These are phyloP conservation scores for Astreopora myriophthalma DNA, from an alignment of 64 coral and sea anemone genomes.

Conservation along the genomic window DNA sequence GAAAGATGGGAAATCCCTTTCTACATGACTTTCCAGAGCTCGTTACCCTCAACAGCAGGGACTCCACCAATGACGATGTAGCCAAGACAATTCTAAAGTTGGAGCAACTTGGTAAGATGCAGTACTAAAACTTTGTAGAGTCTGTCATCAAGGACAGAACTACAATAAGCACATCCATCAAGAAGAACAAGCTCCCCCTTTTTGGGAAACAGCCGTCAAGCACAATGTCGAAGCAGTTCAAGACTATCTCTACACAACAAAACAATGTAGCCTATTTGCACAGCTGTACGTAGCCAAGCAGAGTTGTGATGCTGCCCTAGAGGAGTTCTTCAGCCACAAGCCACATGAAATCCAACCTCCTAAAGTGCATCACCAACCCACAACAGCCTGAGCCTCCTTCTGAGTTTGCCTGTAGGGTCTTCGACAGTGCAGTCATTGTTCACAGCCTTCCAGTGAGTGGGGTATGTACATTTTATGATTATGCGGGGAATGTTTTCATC, in stretches of 20 bases:
- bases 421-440: conserved; percentile 55
- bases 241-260: neutral
- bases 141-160: neutral
- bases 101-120: neutral
- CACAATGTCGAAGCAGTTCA: conserved; percentile 37
- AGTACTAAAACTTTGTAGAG: neutral
- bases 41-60: conserved; percentile 31
- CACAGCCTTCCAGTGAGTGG: conserved; percentile 49
- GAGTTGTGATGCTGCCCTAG: conserved; percentile 16
- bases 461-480: conserved; percentile 45
- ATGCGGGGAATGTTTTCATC: conserved; percentile 58
- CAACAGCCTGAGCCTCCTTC: neutral
- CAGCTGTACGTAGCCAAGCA: conserved; percentile 42
- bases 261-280: conserved; percentile 27
- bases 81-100: no score
- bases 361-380: conserved; percentile 5
- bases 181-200: conserved; percentile 56
- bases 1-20: conserved; percentile 43
- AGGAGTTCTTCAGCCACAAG: conserved; percentile 53
- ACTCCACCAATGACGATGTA: neutral
- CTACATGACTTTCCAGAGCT: conserved; percentile 50
- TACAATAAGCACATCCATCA: neutral
- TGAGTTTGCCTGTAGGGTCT: neutral
- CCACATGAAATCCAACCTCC: conserved; percentile 40
- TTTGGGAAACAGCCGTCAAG: neutral